These are phyloP conservation scores for Cosmia pyralina DNA, from an alignment of 2,888 invertebrate species.

Conservation along the genomic window DNA sequence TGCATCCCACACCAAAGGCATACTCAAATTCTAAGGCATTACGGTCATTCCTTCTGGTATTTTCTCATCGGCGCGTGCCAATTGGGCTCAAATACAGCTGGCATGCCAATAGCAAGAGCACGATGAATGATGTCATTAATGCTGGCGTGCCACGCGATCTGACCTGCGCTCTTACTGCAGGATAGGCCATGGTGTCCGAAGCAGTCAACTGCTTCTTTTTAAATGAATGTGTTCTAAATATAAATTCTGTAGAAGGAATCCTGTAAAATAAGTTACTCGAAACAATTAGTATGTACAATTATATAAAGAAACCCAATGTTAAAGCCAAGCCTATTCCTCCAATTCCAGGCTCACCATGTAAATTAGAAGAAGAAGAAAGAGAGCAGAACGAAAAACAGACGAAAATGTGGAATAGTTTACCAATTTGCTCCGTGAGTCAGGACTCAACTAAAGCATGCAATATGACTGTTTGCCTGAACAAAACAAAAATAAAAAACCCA, in stretches of 20 bases:
- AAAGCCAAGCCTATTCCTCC: not conserved
- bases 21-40: not conserved
- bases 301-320: not conserved
- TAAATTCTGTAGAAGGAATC: not conserved
- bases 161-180: too few relatives aligned
- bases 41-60: not conserved
- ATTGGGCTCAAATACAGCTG: not conserved
- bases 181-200: too few relatives aligned
- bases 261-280: not conserved
- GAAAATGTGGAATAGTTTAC: constrained; percentile 74
- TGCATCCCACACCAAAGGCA: too few relatives aligned
- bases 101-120: not conserved
- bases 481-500: constrained; percentile 77
- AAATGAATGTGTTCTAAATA: not conserved
- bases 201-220: not conserved
- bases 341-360: constrained; percentile 54
- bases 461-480: constrained; percentile 71
- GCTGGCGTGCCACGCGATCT: too few relatives aligned
- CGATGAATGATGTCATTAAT: not conserved
- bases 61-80: not conserved
- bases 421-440: constrained; percentile 71
- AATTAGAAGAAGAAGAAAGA: constrained; percentile 69
- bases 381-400: constrained; percentile 49
- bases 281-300: constrained; percentile 15
- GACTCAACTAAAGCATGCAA: constrained; percentile 65